Base-by-base conservation (phyloP, 30 jellyfish, hydroid and myxozoan genomes). In the Aurelia aurita complex sp. Pacific region DNA sequence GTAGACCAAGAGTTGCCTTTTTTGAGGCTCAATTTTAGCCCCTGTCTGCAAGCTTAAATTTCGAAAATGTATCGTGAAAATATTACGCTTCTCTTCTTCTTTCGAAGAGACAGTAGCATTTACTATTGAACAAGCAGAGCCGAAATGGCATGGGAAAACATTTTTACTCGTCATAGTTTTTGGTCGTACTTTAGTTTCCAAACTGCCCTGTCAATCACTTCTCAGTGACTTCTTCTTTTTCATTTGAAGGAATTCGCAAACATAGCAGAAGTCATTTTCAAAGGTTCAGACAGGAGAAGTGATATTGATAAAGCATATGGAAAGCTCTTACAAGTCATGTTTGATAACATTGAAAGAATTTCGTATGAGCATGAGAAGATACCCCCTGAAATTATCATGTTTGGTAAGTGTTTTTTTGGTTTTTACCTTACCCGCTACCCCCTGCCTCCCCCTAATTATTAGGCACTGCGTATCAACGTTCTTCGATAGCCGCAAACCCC, bases 231-330 rank as follows among this genome's bases (percentile, higher is more conserved):
- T 23, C 29, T 53, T 77, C 34, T 10, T 12, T 71, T 51, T 51
- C 35, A 2, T 18, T 23, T 8, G 36, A 33, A 94, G 99, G 92
- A 90, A 63, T 94, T 94, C 71, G 68, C 87, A 69, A 89, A 89
- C 53, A 64, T 91, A 15, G 97, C 99, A 2, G 99, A 94, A 59
- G 86, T 62, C 67, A 87, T 87, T 36, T 94, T 94, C 85, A 97
- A 82, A 34, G 96, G 89, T 33, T 89, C 97, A 2, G 99, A 94
- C 14, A 89, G 99, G 54, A 86, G 99, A 18, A 83, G 97, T 57
- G 99, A 94, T 63, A 89, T 94, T 38, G 99, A 94, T 69, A 89
- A 89, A 70, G 99, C 97, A 12, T 94, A 94, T 75, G 80, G 85
- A 8, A 89, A 89, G 77, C 75, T 94, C 29, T 51, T 94, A n/a